These are phyloP conservation scores for Copidosoma floridanum DNA, from an alignment of 1,140 invertebrate genomes.

Conservation along the genomic window DNA sequence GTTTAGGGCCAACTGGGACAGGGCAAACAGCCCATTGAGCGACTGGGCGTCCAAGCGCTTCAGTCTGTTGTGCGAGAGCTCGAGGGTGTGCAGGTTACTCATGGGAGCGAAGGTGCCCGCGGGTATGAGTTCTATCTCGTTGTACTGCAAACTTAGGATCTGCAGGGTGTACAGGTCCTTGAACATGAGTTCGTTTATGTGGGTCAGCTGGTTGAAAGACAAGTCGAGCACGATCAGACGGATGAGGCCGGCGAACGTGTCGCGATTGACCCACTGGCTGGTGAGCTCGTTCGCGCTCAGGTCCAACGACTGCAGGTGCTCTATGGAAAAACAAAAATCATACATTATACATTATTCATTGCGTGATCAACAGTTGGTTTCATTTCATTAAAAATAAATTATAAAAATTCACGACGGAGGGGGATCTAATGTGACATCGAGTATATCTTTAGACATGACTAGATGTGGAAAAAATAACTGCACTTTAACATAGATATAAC, in stretches of 20 bases:
- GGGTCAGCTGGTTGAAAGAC: slow-evolving; percentile 76
- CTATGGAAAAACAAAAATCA: too few relatives aligned
- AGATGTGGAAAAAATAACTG: too few relatives aligned
- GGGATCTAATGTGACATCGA: too few relatives aligned
- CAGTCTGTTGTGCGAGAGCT: slow-evolving; percentile 83
- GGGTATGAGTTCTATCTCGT: slow-evolving; percentile 76
- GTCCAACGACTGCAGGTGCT: too few relatives aligned
- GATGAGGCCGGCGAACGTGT: slow-evolving; percentile 80
- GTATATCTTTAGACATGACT: too few relatives aligned
- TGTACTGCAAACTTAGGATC: slow-evolving; percentile 78
- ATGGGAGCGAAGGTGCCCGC: slow-evolving; percentile 80
- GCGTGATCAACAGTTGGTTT: too few relatives aligned
- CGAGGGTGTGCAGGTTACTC: slow-evolving; percentile 79
- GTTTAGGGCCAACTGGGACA: slow-evolving; percentile 78
- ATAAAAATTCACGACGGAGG: too few relatives aligned
- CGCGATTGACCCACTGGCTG: slow-evolving; percentile 82
- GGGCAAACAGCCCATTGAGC: slow-evolving; percentile 73
- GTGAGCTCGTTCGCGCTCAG: slow-evolving; percentile 83
- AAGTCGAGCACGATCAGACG: slow-evolving; percentile 78
- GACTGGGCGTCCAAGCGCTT: slow-evolving; percentile 74
- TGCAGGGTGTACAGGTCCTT: slow-evolving; percentile 78
- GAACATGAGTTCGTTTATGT: slow-evolving; percentile 77
- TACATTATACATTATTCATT: too few relatives aligned
- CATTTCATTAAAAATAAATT: too few relatives aligned
- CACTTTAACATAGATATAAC: too few relatives aligned